phyloP scores from a whole-genome alignment of 2,113 vertebrate genomes.

The Cochlearius cochlearius region DNA sequence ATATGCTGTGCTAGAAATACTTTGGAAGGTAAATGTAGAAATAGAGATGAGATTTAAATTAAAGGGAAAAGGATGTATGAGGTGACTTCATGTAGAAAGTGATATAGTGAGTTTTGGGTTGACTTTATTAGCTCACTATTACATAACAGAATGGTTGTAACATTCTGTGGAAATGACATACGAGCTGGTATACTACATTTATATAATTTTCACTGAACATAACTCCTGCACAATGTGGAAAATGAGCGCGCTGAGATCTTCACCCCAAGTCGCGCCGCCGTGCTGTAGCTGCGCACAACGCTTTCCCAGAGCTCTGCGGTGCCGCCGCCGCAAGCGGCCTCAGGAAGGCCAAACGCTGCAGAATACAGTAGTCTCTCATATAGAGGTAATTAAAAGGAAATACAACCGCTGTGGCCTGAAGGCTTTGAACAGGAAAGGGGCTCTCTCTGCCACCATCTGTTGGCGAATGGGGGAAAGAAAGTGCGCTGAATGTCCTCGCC shows the following conservation, averaged over 20 bases:
- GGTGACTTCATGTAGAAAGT: constrained; percentile 42
- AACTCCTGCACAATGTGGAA: constrained; percentile 58
- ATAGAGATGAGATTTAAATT: constrained; percentile 64
- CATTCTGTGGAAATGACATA: constrained; percentile 64
- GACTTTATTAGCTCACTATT: constrained; percentile 69
- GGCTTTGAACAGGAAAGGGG: background rate
- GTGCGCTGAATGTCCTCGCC: rapidly evolving
- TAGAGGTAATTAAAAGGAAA: constrained; percentile 10
- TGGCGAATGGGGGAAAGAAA: background rate
- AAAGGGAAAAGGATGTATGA: constrained; percentile 54
- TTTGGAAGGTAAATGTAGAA: constrained; percentile 37
- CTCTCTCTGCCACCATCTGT: constrained; percentile 52
- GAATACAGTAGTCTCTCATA: background rate
- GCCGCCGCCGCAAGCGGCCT: background rate
- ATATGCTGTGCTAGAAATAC: constrained; percentile 26
- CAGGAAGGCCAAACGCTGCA: background rate
- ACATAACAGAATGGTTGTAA: constrained; percentile 63
- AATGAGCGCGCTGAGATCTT: background rate
- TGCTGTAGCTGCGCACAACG: background rate
- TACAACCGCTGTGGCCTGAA: background rate
- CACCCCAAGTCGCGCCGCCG: background rate
- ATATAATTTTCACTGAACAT: constrained; percentile 67
- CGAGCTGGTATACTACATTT: constrained; percentile 48
- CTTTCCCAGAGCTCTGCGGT: background rate
- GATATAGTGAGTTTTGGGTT: constrained; percentile 61